Conservation (phyloP, 2,113 vertebrate species). For the Sylvia atricapilla region DNA sequence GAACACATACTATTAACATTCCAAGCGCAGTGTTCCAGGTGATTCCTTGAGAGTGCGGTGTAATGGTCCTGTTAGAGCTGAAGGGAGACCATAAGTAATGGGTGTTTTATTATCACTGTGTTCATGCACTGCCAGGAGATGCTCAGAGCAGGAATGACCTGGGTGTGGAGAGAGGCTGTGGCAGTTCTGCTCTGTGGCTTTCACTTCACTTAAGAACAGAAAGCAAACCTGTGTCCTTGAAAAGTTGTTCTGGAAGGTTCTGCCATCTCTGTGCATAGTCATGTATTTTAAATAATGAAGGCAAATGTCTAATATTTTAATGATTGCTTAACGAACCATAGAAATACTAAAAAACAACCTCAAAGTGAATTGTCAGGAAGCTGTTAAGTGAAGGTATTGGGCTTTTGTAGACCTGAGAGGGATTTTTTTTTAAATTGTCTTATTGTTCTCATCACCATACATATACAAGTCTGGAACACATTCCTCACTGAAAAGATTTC, state of each 20-base stretch:
- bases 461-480: neutral
- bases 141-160: neutral
- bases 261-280: neutral
- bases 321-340: neutral
- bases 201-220: neutral
- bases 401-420: neutral
- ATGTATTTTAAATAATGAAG: neutral
- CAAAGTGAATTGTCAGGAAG: neutral
- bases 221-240: neutral
- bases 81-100: neutral
- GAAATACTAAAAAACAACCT: neutral
- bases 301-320: neutral
- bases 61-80: neutral
- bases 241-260: neutral
- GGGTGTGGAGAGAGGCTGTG: neutral
- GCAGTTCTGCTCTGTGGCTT: neutral
- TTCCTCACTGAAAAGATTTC: neutral
- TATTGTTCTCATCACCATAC: neutral
- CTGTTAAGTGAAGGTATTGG: neutral
- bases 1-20: neutral
- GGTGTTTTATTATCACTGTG: neutral
- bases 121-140: neutral
- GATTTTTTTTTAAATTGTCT: neutral
- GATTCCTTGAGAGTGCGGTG: neutral
- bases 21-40: neutral